These are phyloP conservation scores for Ochropacha duplaris DNA, from an alignment of 2,888 invertebrate genomes.

Conservation along the genomic window DNA sequence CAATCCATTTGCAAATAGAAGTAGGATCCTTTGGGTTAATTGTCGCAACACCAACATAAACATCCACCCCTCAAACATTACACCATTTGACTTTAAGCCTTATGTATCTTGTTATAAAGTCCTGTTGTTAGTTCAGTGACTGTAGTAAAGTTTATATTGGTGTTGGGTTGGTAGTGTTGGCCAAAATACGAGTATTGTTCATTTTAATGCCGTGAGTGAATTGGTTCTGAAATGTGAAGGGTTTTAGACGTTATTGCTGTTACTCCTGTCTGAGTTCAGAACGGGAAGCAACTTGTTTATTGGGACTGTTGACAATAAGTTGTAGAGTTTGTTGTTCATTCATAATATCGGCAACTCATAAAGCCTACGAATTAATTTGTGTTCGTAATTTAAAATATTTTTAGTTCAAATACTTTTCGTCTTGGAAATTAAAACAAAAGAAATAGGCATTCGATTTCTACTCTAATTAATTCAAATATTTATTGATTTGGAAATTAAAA, in stretches of 20 bases:
- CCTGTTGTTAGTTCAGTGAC: background rate
- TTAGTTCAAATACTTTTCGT: no score
- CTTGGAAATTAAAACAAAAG: no score
- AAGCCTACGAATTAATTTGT: no score
- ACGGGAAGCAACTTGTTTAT: background rate
- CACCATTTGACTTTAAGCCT: conserved; percentile 20
- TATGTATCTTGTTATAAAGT: conserved; percentile 10
- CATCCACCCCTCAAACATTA: conserved; percentile 1
- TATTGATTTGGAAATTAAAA: no score
- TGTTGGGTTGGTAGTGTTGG: conserved; percentile 45
- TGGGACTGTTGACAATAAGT: background rate
- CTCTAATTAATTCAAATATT: no score
- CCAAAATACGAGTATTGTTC: conserved; percentile 73
- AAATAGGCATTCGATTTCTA: no score
- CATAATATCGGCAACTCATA: no score
- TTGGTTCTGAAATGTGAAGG: conserved; percentile 62
- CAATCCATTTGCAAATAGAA: conserved; percentile 78
- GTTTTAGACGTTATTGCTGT: conserved; percentile 43
- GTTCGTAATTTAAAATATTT: no score
- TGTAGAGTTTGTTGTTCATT: background rate
- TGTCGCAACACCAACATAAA: conserved; percentile 48
- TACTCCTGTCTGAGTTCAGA: conserved; percentile 36
- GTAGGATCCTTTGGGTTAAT: conserved; percentile 70
- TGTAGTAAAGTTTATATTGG: conserved; percentile 13
- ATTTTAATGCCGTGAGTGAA: conserved; percentile 62